Base-by-base conservation (phyloP, 2,888 invertebrate genomes). In the Stratiomys singularior region DNA sequence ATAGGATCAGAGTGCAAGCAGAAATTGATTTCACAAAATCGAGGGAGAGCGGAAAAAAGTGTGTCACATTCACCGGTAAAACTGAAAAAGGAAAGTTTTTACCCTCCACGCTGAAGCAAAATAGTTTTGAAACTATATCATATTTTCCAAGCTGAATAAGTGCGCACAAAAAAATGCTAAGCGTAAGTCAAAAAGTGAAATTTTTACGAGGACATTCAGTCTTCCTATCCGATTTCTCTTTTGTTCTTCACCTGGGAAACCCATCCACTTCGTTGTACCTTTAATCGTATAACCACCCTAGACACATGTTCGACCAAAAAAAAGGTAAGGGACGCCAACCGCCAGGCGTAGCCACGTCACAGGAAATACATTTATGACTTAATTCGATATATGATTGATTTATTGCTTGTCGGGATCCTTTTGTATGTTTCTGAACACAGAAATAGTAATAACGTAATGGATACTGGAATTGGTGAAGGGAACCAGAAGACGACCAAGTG, bases 371-470 rank as follows among this genome's bases (percentile, higher is more conserved):
- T 44, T 74, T 74, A 74, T 74, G 74, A 74, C 74, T 74, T 74
- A 74, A 60, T 74, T 74, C 74, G 74, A 74, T 74, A 37, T 74
- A 60, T 74, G 74, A 74, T 74, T 74, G 74, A 74, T 74, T 74
- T 74, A 74, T 74, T 60, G 60, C 37, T 56, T 74, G 21, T 58
- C 60, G 37, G 56, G 21, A 13, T 0, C 58, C 60, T 58, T 74
- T 69, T 69, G 18, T 64, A 15, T 37, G 69, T 7, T n/a, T 46
- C 7, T 23, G 4, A 60, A 11, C 47, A 69, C 25, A 47, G 21
- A 30, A 30, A 69, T 30, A 37, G 37, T 37, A 37, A 37, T 37
- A 37, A 37, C 5, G 37, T 37, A 37, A 69, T 69, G 69, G 66
- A 66, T 66, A 64, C 2, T 23, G 47, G 23, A 69, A 69, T 9